Conservation (phyloP, 2,888 invertebrate species). For the Cantharis rufa region DNA sequence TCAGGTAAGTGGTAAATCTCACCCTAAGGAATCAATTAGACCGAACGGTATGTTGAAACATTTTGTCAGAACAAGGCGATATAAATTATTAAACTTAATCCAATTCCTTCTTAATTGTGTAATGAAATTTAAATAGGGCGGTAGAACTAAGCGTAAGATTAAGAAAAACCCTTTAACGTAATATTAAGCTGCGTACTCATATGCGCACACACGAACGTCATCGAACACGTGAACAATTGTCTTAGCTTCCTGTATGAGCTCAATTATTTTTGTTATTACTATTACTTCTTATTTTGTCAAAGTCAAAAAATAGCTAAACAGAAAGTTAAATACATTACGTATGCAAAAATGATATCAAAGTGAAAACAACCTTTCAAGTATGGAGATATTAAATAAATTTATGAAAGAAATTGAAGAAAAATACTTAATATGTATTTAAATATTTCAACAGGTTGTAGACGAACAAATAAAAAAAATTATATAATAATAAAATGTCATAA, state of each 20-base stretch:
- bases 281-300: too few species aligned
- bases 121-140: neutral
- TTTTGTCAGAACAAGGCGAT: neutral
- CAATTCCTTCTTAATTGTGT: neutral
- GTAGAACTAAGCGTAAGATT: too few species aligned
- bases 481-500: neutral
- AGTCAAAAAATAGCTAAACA: too few species aligned
- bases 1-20: neutral
- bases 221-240: neutral
- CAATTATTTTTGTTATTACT: too few species aligned
- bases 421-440: neutral
- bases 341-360: neutral
- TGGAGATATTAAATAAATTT: neutral
- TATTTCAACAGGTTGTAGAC: neutral
- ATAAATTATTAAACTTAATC: neutral
- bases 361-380: neutral
- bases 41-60: neutral
- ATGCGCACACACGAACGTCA: neutral
- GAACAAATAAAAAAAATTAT: neutral
- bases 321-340: neutral
- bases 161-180: too few species aligned
- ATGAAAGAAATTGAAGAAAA: too few species aligned
- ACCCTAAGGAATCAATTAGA: constrained; percentile 1
- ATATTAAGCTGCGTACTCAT: neutral
- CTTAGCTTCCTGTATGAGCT: too few species aligned